phyloP scores from a whole-genome alignment of 2,888 invertebrate species.

The Gymnocheta viridis region DNA sequence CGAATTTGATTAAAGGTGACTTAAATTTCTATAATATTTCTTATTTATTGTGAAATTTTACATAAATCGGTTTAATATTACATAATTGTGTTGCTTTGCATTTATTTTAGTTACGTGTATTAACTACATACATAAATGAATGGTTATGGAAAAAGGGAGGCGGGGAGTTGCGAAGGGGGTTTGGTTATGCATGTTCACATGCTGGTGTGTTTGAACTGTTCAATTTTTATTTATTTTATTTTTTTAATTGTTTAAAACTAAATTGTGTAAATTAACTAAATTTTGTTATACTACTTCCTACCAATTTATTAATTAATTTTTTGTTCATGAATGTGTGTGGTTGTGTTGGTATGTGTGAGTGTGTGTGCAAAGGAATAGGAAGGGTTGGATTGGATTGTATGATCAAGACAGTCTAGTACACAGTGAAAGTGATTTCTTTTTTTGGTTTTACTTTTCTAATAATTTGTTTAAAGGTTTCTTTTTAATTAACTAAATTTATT shows the following conservation, averaged over 20 bases:
- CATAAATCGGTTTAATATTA: constrained; percentile 25
- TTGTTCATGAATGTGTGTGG: not conserved
- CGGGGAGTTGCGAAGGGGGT: not conserved
- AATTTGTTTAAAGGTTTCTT: constrained; percentile 54
- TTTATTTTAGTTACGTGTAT: constrained; percentile 3
- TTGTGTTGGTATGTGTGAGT: not conserved
- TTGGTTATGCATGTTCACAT: constrained; percentile 1
- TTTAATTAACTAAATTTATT: constrained; percentile 57
- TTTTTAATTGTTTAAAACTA: not conserved
- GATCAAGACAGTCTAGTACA: not conserved
- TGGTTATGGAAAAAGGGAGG: too few relatives aligned
- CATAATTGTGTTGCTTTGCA: not conserved
- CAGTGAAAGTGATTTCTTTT: not conserved
- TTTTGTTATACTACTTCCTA: not conserved
- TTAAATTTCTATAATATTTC: not conserved
- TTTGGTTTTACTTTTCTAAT: constrained; percentile 50
- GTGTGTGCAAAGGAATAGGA: not conserved
- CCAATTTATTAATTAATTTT: not conserved
- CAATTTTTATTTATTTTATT: too few relatives aligned
- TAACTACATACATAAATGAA: too few relatives aligned
- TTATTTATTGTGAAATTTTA: constrained; percentile 19
- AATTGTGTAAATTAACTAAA: constrained; percentile 34
- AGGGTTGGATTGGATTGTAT: too few relatives aligned
- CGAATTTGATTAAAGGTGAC: not conserved
- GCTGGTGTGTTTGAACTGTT: too few relatives aligned